These are phyloP conservation scores for Myrmophylax atrothorax DNA, from an alignment of 2,113 vertebrate species.

Conservation along the genomic window DNA sequence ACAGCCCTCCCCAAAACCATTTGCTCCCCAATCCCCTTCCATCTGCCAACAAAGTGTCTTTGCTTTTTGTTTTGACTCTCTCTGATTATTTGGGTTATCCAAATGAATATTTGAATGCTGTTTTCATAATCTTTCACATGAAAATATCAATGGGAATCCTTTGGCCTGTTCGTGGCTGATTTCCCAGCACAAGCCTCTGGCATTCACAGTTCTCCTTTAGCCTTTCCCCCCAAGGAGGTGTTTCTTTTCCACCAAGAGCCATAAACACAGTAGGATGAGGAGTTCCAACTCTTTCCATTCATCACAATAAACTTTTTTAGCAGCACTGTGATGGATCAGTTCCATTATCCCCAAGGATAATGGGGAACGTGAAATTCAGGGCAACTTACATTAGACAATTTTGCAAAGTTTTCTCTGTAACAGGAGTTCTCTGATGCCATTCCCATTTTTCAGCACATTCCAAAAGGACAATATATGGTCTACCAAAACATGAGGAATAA, in stretches of 20 bases:
- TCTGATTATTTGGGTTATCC: background rate
- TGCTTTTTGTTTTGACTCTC: background rate
- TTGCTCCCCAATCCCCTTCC: background rate
- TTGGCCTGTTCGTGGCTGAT: background rate
- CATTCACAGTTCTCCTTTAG: background rate
- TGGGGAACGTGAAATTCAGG: background rate
- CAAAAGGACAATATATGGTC: background rate
- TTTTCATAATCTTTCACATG: background rate
- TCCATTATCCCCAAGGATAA: background rate
- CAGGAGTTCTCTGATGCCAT: background rate
- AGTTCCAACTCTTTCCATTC: background rate
- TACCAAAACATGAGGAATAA: background rate
- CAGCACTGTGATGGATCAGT: background rate
- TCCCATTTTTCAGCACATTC: background rate
- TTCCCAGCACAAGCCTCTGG: conserved; percentile 1
- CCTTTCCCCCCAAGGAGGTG: background rate
- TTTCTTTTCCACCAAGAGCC: background rate
- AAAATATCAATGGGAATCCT: background rate
- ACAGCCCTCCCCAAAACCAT: background rate
- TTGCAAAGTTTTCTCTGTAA: background rate
- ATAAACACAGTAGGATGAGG: background rate
- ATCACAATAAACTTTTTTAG: background rate
- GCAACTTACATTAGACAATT: background rate
- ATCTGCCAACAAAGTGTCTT: background rate
- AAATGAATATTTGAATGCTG: background rate